These are phyloP conservation scores for Poeciliopsis retropinna DNA, from an alignment of 2,113 vertebrate species.

Conservation along the genomic window DNA sequence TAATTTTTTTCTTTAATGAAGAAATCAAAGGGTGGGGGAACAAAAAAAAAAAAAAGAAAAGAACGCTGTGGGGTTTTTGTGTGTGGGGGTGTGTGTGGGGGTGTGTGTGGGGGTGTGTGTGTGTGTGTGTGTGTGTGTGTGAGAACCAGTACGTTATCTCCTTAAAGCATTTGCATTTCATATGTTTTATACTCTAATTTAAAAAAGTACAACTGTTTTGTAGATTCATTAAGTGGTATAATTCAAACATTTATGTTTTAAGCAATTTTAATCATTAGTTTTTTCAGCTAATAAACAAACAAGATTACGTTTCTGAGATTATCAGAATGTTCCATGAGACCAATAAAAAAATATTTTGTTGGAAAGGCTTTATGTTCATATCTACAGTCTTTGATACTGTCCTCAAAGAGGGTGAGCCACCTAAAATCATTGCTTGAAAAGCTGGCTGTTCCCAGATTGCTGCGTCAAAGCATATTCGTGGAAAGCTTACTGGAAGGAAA, in stretches of 20 bases:
- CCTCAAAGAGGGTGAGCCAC: not conserved
- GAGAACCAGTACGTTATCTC: not conserved
- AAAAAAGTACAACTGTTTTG: not conserved
- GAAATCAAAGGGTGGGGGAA: not conserved
- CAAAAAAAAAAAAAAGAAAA: not conserved
- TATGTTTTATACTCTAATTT: not conserved
- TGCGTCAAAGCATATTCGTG: not conserved
- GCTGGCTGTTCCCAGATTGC: not conserved
- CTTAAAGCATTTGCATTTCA: not conserved
- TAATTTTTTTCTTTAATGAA: conserved; percentile 8
- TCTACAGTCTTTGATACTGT: not conserved
- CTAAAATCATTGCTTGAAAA: not conserved
- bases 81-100: not conserved
- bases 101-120: not conserved
- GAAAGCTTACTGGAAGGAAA: not conserved
- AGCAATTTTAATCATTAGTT: not conserved
- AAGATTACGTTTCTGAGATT: too few species aligned
- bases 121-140: too few species aligned
- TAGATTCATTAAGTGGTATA: not conserved
- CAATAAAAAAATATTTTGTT: too few species aligned
- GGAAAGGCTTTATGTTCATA: too few species aligned
- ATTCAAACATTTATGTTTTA: not conserved
- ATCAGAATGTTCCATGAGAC: too few species aligned
- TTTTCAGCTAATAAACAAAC: too few species aligned
- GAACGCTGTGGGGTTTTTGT: not conserved